These are phyloP conservation scores for Pogonognathellus flavescens DNA, from an alignment of 1,140 invertebrate species.

Conservation along the genomic window DNA sequence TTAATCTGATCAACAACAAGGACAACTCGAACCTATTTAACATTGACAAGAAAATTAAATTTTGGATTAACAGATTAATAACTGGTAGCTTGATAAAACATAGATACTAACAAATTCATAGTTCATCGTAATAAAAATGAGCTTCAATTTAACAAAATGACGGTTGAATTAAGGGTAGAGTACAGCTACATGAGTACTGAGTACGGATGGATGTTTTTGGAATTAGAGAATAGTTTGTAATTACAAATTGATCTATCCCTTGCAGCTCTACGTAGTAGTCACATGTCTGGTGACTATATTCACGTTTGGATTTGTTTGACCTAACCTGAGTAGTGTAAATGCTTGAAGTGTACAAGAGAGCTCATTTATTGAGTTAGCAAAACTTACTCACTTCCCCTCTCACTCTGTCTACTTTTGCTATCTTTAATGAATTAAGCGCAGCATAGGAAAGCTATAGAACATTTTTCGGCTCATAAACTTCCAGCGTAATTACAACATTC, in stretches of 20 bases:
- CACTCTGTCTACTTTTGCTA: background rate
- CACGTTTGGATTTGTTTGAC: background rate
- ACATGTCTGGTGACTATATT: background rate
- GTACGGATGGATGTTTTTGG: too few relatives aligned
- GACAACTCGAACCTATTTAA: too few relatives aligned
- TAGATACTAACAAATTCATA: too few relatives aligned
- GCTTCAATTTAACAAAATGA: too few relatives aligned
- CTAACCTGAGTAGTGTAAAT: too few relatives aligned
- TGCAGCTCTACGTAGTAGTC: background rate
- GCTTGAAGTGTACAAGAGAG: background rate
- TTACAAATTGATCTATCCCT: background rate
- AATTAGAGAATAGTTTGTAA: too few relatives aligned
- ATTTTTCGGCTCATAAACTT: slow-evolving; percentile 65
- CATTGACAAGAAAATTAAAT: too few relatives aligned
- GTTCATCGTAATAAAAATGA: too few relatives aligned
- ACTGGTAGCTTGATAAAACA: too few relatives aligned
- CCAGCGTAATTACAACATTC: slow-evolving; percentile 62
- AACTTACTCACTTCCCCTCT: slow-evolving; percentile 14
- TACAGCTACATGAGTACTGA: too few relatives aligned
- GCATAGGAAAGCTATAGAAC: slow-evolving; percentile 47
- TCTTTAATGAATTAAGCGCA: slow-evolving; percentile 48
- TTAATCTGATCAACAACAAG: too few relatives aligned
- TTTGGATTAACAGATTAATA: background rate
- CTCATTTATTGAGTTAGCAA: slow-evolving; percentile 20
- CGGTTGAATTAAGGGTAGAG: too few relatives aligned